Conservation (phyloP, 1,140 invertebrate genomes). For the Apis florea region DNA sequence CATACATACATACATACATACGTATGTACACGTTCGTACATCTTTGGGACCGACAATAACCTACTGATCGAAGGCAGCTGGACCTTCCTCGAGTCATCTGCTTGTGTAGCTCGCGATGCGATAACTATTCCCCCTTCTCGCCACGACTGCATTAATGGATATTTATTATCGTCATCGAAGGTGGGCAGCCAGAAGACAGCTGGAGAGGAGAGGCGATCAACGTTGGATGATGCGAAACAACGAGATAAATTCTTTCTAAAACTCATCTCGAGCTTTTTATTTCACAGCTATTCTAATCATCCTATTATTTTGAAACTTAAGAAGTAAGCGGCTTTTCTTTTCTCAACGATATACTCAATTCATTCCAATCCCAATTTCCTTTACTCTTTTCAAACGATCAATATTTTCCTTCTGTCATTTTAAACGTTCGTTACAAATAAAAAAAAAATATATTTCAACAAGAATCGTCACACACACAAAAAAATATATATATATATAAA, state of each 20-base stretch:
- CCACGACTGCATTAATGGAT: slow-evolving; percentile 73
- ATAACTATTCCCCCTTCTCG: slow-evolving; percentile 72
- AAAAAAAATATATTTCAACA: too few relatives aligned
- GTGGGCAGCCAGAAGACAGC: slow-evolving; percentile 69
- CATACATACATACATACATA: slow-evolving; percentile 36
- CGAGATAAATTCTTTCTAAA: neutral
- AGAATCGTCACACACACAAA: too few relatives aligned
- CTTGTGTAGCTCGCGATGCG: slow-evolving; percentile 73
- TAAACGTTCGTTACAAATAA: too few relatives aligned
- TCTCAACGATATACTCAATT: too few relatives aligned
- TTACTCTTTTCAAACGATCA: too few relatives aligned
- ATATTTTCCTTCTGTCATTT: too few relatives aligned
- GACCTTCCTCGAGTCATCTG: slow-evolving; percentile 76
- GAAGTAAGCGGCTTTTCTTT: too few relatives aligned
- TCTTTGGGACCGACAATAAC: slow-evolving; percentile 66
- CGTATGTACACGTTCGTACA: slow-evolving; percentile 41
- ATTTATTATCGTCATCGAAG: slow-evolving; percentile 76
- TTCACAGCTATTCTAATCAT: too few relatives aligned
- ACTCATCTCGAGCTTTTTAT: neutral
- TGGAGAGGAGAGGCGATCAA: slow-evolving; percentile 60
- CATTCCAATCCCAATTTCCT: too few relatives aligned
- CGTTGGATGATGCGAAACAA: slow-evolving; percentile 48
- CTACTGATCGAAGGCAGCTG: slow-evolving; percentile 76
- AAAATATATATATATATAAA: too few relatives aligned
- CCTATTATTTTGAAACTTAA: too few relatives aligned